Evolutionary conservation across 2,113 vertebrate genomes (phyloP).

Genomic region (Gopherus flavomarginatus): DNA sequence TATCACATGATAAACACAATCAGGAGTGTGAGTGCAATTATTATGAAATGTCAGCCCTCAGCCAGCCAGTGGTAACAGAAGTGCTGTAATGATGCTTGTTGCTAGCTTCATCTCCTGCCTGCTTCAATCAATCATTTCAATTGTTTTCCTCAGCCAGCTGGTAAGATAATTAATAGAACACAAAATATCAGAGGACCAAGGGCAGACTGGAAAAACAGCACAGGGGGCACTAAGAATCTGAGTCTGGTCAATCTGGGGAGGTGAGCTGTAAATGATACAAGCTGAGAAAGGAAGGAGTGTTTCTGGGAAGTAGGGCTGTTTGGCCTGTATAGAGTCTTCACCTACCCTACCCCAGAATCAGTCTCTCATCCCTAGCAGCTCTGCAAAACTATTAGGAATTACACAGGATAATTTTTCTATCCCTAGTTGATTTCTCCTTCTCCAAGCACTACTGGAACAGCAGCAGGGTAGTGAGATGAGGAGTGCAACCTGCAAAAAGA

Average conservation of each 20-base stretch:
- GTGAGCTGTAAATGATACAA: not conserved
- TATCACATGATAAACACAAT: not conserved
- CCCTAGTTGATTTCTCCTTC: not conserved
- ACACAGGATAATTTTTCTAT: not conserved
- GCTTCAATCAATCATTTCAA: not conserved
- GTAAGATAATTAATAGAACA: not conserved
- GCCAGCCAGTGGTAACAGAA: not conserved
- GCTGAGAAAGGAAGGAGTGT: not conserved
- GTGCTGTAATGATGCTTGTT: not conserved
- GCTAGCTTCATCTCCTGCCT: not conserved
- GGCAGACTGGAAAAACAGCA: not conserved
- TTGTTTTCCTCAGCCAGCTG: not conserved
- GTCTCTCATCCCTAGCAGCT: slow-evolving; percentile 17
- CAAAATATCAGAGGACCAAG: not conserved
- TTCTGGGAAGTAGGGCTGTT: not conserved
- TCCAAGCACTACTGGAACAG: not conserved
- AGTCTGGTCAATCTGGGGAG: not conserved
- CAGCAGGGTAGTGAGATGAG: not conserved
- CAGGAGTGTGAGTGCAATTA: rapidly evolving
- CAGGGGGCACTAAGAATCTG: not conserved
- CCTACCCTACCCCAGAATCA: not conserved
- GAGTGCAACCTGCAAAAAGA: not conserved
- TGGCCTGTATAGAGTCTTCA: not conserved
- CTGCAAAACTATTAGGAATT: slow-evolving; percentile 4
- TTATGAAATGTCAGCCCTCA: not conserved